Conservation (phyloP, 2,797 vertebrate genomes). For the Helarctos malayanus region DNA sequence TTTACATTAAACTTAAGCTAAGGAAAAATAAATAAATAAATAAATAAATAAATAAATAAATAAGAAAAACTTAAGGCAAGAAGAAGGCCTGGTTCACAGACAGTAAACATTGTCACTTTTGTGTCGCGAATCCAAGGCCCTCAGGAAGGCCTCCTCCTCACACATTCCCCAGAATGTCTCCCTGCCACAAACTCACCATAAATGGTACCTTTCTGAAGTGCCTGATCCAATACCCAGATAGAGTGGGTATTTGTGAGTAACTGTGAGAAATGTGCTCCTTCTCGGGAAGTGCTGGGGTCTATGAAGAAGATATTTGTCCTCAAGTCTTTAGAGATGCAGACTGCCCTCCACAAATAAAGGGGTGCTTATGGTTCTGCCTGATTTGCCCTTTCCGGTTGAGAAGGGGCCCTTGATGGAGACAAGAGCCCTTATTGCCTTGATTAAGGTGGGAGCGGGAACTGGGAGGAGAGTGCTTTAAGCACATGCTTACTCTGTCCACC, state of each 20-base stretch:
- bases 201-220: background rate
- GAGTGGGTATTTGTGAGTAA: background rate
- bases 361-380: background rate
- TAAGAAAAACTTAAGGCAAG: background rate
- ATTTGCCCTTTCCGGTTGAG: background rate
- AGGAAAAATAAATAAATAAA: background rate
- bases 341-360: background rate
- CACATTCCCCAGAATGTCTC: background rate
- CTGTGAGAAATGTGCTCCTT: background rate
- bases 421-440: background rate
- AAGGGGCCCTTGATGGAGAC: background rate
- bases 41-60: background rate
- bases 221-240: background rate
- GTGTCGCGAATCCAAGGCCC: background rate
- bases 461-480: background rate
- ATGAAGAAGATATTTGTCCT: background rate
- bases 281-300: background rate
- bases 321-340: background rate
- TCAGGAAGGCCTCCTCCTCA: background rate
- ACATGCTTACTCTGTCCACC: background rate
- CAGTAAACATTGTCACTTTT: background rate
- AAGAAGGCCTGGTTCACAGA: background rate
- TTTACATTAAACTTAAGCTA: slow-evolving; percentile 56
- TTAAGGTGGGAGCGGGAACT: background rate
- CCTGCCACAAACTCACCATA: background rate